Evolutionary conservation across 2,797 vertebrate genomes (phyloP).

Genomic region (Eospalax fontanierii): DNA sequence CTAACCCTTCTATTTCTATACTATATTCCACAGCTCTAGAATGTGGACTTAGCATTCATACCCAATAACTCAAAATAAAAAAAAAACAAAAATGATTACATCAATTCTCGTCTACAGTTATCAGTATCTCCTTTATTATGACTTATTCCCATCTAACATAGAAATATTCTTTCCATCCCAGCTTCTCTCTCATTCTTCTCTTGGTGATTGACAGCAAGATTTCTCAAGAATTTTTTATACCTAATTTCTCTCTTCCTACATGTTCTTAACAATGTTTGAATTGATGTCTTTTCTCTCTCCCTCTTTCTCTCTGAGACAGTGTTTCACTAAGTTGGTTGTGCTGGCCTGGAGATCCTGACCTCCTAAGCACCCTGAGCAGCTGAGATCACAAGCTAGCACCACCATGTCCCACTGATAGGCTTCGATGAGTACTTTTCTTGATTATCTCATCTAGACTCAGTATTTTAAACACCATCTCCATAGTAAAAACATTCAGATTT

Average conservation of each 20-base stretch:
- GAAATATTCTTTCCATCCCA: neutral
- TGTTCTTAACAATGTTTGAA: constrained; percentile 25
- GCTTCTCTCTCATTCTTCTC: neutral
- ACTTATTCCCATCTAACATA: constrained; percentile 16
- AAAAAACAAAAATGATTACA: neutral
- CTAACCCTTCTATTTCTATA: neutral
- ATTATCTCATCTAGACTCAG: neutral
- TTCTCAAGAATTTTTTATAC: neutral
- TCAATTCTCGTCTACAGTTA: neutral
- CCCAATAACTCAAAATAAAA: neutral
- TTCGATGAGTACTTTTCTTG: neutral
- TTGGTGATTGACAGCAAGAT: neutral
- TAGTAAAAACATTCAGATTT: neutral
- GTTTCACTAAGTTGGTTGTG: neutral
- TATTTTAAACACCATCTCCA: constrained; percentile 19
- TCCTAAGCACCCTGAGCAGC: neutral
- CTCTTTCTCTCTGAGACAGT: neutral
- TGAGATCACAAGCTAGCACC: neutral
- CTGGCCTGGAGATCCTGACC: neutral
- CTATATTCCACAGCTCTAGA: neutral
- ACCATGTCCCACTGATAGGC: neutral
- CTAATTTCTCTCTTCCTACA: neutral
- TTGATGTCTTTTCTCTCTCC: neutral
- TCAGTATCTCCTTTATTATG: neutral
- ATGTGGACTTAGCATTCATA: neutral